phyloP scores from a whole-genome alignment of 2,113 vertebrate genomes.

The Ceyx cyanopectus region DNA sequence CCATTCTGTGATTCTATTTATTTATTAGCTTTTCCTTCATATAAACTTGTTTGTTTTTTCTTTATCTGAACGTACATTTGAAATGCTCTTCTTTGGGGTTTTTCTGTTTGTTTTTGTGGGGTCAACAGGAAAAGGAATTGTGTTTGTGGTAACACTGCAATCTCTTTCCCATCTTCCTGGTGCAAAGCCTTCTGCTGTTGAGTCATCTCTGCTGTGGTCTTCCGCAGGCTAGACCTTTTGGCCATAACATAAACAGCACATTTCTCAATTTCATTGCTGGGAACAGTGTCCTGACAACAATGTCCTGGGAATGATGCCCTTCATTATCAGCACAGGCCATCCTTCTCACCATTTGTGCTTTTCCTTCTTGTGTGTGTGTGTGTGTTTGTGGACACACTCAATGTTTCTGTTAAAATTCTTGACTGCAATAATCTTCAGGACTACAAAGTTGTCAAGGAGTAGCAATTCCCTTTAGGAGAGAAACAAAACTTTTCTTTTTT shows the following conservation, averaged over 20 bases:
- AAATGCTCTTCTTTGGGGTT: neutral
- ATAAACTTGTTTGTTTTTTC: neutral
- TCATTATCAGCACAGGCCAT: neutral
- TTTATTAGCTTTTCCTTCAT: neutral
- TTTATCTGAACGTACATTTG: neutral
- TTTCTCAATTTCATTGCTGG: slow-evolving; percentile 53
- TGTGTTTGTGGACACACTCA: neutral
- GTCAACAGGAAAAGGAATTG: neutral
- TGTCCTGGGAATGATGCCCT: neutral
- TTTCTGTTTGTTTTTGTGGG: neutral
- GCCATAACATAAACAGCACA: neutral
- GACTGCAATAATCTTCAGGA: neutral
- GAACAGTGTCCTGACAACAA: slow-evolving; percentile 2
- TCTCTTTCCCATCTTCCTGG: neutral
- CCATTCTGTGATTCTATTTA: neutral
- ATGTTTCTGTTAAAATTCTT: neutral
- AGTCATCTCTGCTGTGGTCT: neutral
- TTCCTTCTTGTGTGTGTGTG: neutral
- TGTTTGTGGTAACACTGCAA: neutral
- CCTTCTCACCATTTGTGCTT: neutral
- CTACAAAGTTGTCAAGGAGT: no score
- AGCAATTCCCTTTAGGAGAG: no score
- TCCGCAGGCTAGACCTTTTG: neutral
- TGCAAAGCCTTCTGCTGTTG: neutral
- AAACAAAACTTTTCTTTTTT: no score